phyloP scores from a whole-genome alignment of 2,113 vertebrate genomes.

The Oncorhynchus gorbuscha region DNA sequence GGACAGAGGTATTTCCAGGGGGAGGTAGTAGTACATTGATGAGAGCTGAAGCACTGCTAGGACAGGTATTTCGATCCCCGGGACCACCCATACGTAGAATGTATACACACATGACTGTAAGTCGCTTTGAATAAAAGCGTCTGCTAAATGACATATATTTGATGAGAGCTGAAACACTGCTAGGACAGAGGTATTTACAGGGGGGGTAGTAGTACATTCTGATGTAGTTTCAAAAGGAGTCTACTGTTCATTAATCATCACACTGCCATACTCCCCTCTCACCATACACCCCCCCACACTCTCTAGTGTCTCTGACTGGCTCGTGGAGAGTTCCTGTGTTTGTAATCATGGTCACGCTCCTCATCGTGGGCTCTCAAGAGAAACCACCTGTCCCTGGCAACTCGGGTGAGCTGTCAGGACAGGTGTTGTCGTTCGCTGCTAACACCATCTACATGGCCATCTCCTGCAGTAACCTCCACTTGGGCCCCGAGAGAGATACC shows the following conservation, averaged over 20 bases:
- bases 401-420: slow-evolving; percentile 71
- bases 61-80: too few relatives aligned
- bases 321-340: slow-evolving; percentile 93
- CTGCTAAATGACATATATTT: too few relatives aligned
- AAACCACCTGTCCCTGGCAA: slow-evolving; percentile 78
- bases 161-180: too few relatives aligned
- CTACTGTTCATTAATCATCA: neutral
- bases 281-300: slow-evolving; percentile 28
- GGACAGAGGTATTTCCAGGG: too few relatives aligned
- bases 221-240: neutral
- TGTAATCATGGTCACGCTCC: slow-evolving; percentile 84
- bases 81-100: too few relatives aligned
- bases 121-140: too few relatives aligned
- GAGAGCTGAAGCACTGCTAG: too few relatives aligned
- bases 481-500: slow-evolving; percentile 32
- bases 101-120: too few relatives aligned
- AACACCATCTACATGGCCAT: slow-evolving; percentile 80
- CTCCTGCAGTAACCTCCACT: slow-evolving; percentile 69
- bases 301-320: slow-evolving; percentile 89
- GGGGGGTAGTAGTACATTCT: neutral
- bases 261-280: too few relatives aligned
- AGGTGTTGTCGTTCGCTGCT: too few relatives aligned
- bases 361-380: slow-evolving; percentile 89
- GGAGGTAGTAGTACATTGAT: too few relatives aligned
- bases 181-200: too few relatives aligned